These are phyloP conservation scores for Ecliptopera silaceata DNA, from an alignment of 2,888 invertebrate genomes.

Conservation along the genomic window DNA sequence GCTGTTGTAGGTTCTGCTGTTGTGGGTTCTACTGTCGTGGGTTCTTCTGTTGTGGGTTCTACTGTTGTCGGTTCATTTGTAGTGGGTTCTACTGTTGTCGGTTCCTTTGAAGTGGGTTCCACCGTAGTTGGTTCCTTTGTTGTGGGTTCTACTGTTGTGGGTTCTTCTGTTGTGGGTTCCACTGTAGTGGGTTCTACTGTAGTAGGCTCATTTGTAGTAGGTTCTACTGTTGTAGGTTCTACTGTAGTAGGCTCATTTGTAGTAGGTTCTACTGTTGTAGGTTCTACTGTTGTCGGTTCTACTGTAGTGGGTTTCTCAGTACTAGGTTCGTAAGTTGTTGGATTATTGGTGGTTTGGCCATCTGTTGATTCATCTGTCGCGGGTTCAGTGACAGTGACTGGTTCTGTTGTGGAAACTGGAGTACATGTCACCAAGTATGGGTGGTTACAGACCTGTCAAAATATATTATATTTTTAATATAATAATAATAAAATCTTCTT, in stretches of 20 bases:
- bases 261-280: constrained; percentile 4
- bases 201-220: constrained; percentile 3
- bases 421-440: constrained; percentile 37
- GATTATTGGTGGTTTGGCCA: too few species aligned
- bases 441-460: constrained; percentile 43
- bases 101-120: not conserved
- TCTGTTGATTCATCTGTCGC: too few species aligned
- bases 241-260: constrained; percentile 3
- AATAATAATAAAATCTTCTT: too few species aligned
- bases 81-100: constrained; percentile 7
- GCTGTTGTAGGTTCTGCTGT: constrained; percentile 2
- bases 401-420: constrained; percentile 4
- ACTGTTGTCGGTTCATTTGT: not conserved
- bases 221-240: constrained; percentile 1
- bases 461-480: not conserved
- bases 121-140: constrained; percentile 12
- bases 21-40: constrained; percentile 5
- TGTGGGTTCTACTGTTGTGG: constrained; percentile 11
- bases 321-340: constrained; percentile 2
- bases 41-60: not conserved
- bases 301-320: constrained; percentile 8
- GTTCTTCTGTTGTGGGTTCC: constrained; percentile 3
- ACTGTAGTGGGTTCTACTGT: constrained; percentile 4
- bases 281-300: not conserved
- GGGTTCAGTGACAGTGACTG: constrained; percentile 7